Evolutionary conservation across 2,888 invertebrate genomes (phyloP).

Genomic region (Amblyteles armatorius): DNA sequence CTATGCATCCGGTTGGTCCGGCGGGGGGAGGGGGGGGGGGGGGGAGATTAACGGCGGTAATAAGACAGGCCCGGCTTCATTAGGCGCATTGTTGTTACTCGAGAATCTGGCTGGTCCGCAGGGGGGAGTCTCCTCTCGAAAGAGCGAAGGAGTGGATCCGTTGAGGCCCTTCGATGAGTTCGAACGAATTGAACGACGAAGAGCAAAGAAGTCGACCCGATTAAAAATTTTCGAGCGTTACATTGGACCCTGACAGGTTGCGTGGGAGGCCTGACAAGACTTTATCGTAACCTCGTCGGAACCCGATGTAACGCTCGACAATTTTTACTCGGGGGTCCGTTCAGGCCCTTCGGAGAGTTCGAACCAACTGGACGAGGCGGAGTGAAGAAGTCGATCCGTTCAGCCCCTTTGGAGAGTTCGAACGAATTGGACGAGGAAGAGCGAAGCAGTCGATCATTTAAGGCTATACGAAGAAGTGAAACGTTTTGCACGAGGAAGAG

Average conservation of each 20-base stretch:
- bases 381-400: conserved; percentile 1
- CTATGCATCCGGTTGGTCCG: conserved; percentile 51
- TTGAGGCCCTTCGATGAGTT: conserved; percentile 37
- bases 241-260: too few species aligned
- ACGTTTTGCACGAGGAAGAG: conserved; percentile 48
- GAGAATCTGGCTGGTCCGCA: conserved; percentile 46
- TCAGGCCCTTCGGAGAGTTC: conserved; percentile 32
- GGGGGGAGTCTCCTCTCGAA: conserved; percentile 45
- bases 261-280: too few species aligned
- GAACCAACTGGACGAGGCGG: conserved; percentile 52
- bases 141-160: conserved; percentile 17
- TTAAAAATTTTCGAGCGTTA: too few species aligned
- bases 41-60: conserved; percentile 80
- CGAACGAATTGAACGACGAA: conserved; percentile 57
- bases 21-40: conserved; percentile 74
- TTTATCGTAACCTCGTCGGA: too few species aligned
- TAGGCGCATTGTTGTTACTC: conserved; percentile 82
- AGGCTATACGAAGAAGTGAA: conserved; percentile 35
- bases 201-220: background rate
- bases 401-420: conserved; percentile 27
- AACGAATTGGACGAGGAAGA: conserved; percentile 17
- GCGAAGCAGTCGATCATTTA: background rate
- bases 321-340: background rate
- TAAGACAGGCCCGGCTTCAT: conserved; percentile 82
- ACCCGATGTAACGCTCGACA: too few species aligned